A percentile compares a stretch with the other conserved stretches of the same genome.
phyloP scores from a whole-genome alignment of 1,140 invertebrate species.

The Microplitis mediator region DNA sequence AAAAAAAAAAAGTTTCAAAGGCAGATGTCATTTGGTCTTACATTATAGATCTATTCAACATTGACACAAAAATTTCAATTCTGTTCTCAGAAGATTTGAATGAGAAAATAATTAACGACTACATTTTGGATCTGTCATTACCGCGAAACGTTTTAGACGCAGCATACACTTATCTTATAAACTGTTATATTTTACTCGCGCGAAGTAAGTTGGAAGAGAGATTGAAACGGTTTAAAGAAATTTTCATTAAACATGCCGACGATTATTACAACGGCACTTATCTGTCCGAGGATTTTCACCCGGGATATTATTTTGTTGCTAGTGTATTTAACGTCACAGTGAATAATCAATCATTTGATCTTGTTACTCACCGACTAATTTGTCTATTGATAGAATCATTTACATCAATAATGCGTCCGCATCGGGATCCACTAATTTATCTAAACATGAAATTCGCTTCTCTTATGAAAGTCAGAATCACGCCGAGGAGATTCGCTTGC shows the following conservation, averaged over 20 bases:
- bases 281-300: not conserved
- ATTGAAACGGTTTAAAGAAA: not conserved
- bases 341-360: not conserved
- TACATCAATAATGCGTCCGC: too few species aligned
- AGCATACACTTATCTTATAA: not conserved
- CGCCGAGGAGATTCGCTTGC: too few species aligned
- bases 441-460: too few species aligned
- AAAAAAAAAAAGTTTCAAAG: too few species aligned
- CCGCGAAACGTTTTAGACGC: not conserved
- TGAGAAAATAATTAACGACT: not conserved
- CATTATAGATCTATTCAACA: not conserved
- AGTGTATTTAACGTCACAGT: not conserved
- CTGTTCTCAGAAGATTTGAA: not conserved
- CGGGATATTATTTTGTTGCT: not conserved
- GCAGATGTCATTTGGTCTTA: too few species aligned
- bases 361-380: too few species aligned
- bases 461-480: too few species aligned
- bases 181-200: not conserved
- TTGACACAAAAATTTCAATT: not conserved
- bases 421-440: too few species aligned
- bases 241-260: not conserved
- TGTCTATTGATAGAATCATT: too few species aligned
- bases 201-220: not conserved
- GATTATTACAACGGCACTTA: not conserved
- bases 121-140: not conserved